A percentile compares a stretch with the other conserved stretches of the same genome.
These are phyloP conservation scores for Astur gentilis DNA, from an alignment of 2,113 vertebrate species.

Conservation along the genomic window DNA sequence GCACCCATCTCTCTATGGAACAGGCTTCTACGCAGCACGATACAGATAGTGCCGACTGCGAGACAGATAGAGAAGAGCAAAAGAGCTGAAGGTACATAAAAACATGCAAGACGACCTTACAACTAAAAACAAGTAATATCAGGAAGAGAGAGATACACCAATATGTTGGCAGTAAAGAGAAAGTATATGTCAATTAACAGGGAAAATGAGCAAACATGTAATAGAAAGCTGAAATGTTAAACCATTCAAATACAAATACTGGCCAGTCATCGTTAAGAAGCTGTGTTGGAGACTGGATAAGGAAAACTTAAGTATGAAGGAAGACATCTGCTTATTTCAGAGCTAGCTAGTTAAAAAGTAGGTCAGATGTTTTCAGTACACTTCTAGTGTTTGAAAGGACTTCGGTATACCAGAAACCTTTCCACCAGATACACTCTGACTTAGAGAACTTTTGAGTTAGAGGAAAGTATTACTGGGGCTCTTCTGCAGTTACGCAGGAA, in stretches of 20 bases:
- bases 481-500: not conserved
- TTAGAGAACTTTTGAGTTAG: not conserved
- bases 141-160: not conserved
- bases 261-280: not conserved
- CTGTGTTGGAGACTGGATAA: not conserved
- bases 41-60: not conserved
- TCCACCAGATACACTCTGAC: not conserved
- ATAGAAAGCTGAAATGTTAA: not conserved
- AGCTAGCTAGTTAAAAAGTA: not conserved
- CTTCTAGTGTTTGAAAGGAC: not conserved
- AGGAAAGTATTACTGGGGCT: not conserved
- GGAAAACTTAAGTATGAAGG: not conserved
- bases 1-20: no score
- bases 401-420: not conserved
- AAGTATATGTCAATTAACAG: not conserved
- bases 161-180: not conserved
- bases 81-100: not conserved
- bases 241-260: not conserved
- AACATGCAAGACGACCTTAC: not conserved
- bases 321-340: not conserved
- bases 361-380: not conserved
- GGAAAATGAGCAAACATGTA: not conserved
- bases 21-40: not conserved
- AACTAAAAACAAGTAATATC: not conserved
- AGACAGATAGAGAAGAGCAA: not conserved